Evolutionary conservation across 2,888 invertebrate genomes (phyloP).

Genomic region (Ophion obscuratus): DNA sequence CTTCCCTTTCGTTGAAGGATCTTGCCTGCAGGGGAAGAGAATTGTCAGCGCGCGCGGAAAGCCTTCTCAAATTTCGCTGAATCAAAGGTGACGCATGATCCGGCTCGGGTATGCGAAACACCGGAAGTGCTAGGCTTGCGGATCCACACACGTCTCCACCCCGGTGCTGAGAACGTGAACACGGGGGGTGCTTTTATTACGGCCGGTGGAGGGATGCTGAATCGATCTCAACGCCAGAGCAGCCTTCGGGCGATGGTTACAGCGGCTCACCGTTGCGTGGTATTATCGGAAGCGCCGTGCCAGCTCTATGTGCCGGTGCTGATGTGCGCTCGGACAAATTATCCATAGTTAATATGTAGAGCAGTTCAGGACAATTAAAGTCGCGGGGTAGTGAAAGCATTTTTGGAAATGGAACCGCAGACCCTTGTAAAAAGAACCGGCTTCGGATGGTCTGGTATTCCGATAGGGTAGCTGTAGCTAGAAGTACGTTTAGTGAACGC

Average conservation of each 20-base stretch:
- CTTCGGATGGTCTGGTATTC: too few species aligned
- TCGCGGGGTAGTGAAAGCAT: too few species aligned
- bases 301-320: too few species aligned
- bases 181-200: constrained; percentile 49
- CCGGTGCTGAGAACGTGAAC: constrained; percentile 33
- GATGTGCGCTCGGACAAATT: too few species aligned
- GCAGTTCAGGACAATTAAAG: too few species aligned
- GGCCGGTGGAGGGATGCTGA: constrained; percentile 46
- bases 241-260: constrained; percentile 2
- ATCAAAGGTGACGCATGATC: constrained; percentile 80
- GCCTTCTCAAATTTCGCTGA: constrained; percentile 84
- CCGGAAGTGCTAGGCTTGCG: constrained; percentile 64
- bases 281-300: neutral
- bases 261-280: neutral
- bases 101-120: constrained; percentile 39
- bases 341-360: too few species aligned
- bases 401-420: too few species aligned
- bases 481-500: too few species aligned
- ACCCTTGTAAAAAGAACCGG: too few species aligned
- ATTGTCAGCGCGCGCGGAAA: constrained; percentile 76
- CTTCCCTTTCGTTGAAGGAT: constrained; percentile 35
- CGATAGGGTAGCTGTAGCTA: too few species aligned
- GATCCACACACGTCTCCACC: constrained; percentile 48
- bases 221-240: constrained; percentile 79
- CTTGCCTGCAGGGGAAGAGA: constrained; percentile 23